Percentiles rank a stretch among this genome's conserved stretches.
Conservation (phyloP, 2,888 invertebrate genomes). For the Cheilosia vernalis region DNA sequence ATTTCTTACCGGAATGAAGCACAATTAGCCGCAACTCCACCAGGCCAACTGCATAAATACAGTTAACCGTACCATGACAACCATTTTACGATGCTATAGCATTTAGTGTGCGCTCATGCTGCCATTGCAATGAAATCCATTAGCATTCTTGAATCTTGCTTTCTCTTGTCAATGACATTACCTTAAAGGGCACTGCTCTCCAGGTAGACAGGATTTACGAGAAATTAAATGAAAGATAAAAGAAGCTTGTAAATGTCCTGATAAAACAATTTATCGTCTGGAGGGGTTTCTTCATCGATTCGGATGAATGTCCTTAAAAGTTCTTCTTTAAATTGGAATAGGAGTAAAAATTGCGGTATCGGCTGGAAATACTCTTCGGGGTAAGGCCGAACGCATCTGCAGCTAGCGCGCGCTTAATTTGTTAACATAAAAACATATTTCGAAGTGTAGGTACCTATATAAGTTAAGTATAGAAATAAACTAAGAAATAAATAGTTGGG, state of each 20-base stretch:
- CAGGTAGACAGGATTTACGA: slow-evolving; percentile 21
- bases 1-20: slow-evolving; percentile 10
- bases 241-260: neutral
- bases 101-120: slow-evolving; percentile 36
- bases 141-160: too few relatives aligned
- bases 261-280: neutral
- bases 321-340: too few relatives aligned
- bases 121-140: neutral
- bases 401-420: too few relatives aligned
- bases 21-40: slow-evolving; percentile 58
- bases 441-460: too few relatives aligned
- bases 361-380: too few relatives aligned
- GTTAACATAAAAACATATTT: too few relatives aligned
- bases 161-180: slow-evolving; percentile 23
- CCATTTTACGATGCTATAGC: slow-evolving; percentile 5
- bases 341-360: too few relatives aligned
- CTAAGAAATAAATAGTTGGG: too few relatives aligned
- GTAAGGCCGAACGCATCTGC: too few relatives aligned
- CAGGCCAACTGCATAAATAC: slow-evolving; percentile 24
- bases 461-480: too few relatives aligned
- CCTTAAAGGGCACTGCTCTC: slow-evolving; percentile 39
- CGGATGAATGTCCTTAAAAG: neutral
- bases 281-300: neutral
- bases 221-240: neutral
- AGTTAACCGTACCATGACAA: slow-evolving; percentile 23